These are phyloP conservation scores for Nothobranchius kuhntae DNA, from an alignment of 2,113 vertebrate species.

Conservation along the genomic window DNA sequence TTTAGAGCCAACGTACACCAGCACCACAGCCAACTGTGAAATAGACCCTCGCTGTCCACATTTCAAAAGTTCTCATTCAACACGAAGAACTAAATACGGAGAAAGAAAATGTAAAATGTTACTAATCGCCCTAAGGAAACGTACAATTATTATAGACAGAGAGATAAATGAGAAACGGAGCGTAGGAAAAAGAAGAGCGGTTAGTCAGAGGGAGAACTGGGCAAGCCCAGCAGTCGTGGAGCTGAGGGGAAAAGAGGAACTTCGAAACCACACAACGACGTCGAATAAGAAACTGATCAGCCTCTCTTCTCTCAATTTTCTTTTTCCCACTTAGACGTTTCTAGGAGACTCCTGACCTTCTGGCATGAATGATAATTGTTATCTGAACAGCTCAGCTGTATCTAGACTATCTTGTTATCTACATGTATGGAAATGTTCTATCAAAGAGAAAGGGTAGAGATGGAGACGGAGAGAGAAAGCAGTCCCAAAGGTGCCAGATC, in stretches of 20 bases:
- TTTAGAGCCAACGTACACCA: too few relatives aligned
- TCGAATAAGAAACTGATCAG: too few relatives aligned
- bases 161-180: neutral
- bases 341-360: neutral
- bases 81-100: too few relatives aligned
- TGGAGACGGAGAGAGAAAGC: conserved; percentile 19
- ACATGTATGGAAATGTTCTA: neutral
- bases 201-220: neutral
- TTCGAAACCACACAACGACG: too few relatives aligned
- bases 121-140: too few relatives aligned
- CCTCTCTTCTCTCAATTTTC: neutral
- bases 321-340: neutral
- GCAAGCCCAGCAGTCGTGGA: neutral
- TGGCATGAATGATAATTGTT: neutral
- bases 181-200: neutral
- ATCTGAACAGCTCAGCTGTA: neutral
- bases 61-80: too few relatives aligned
- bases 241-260: too few relatives aligned
- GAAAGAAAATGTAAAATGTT: too few relatives aligned
- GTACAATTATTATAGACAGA: too few relatives aligned
- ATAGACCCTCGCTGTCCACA: too few relatives aligned
- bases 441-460: neutral
- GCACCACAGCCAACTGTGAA: too few relatives aligned
- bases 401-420: conserved; percentile 4
- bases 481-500: conserved; percentile 38